Evolutionary conservation across 2,113 vertebrate genomes (phyloP).

Genomic region (Australoheros scitulus): DNA sequence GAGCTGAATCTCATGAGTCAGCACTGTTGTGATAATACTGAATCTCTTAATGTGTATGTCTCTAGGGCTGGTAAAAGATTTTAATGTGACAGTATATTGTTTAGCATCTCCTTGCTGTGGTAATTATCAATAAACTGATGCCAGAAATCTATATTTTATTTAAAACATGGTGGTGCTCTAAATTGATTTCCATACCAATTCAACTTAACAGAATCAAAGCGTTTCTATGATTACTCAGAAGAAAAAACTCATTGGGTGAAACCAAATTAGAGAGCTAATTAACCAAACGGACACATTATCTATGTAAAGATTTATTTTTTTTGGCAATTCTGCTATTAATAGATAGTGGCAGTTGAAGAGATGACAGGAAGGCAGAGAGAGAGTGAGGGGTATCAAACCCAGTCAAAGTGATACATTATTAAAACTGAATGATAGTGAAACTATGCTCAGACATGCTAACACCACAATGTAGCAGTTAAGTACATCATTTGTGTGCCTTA

Average conservation of each 20-base stretch:
- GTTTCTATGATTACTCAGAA: neutral
- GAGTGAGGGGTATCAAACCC: neutral
- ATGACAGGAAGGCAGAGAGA: neutral
- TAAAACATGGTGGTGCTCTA: neutral
- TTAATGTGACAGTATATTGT: fast-evolving
- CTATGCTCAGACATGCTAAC: neutral
- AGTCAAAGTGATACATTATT: neutral
- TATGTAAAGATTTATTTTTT: neutral
- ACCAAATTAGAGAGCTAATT: neutral
- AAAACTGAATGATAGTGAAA: neutral
- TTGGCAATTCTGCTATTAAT: neutral
- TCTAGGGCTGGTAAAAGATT: neutral
- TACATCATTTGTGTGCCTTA: neutral
- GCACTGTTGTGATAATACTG: neutral
- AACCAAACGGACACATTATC: neutral
- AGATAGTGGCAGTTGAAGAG: neutral
- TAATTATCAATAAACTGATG: neutral
- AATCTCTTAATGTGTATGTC: neutral
- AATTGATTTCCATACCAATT: neutral
- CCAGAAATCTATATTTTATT: neutral
- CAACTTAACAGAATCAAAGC: neutral
- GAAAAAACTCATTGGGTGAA: neutral
- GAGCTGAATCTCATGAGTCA: neutral
- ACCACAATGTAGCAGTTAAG: neutral
- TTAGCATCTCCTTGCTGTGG: neutral